Conservation (phyloP, 2,113 vertebrate species). For the Cavia porcellus region DNA sequence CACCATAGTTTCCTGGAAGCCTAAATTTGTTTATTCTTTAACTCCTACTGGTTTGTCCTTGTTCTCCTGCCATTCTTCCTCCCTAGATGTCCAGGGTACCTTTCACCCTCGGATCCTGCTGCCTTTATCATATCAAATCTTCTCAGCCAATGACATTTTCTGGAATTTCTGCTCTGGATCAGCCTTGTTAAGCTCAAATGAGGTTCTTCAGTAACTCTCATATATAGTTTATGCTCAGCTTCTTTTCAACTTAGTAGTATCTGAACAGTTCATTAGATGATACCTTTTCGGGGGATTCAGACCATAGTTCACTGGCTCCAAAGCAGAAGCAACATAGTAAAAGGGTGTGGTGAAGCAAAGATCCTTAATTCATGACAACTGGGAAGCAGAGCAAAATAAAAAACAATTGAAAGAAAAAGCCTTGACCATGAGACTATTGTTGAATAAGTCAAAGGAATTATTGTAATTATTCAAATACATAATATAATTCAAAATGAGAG, state of each 20-base stretch:
- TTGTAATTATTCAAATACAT: conserved; percentile 55
- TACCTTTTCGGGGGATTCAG: neutral
- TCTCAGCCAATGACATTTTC: conserved; percentile 5
- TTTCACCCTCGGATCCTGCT: neutral
- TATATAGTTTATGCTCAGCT: conserved; percentile 75
- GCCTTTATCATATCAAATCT: neutral
- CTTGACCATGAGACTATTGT: conserved; percentile 56
- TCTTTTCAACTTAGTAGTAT: conserved; percentile 63
- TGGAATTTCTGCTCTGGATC: neutral
- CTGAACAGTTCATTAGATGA: conserved; percentile 58
- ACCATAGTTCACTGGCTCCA: too few relatives aligned
- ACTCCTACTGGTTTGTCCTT: neutral
- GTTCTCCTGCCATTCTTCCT: neutral
- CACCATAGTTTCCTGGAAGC: too few relatives aligned
- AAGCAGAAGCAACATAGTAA: too few relatives aligned
- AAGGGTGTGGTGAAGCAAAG: too few relatives aligned
- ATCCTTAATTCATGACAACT: too few relatives aligned
- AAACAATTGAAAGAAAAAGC: too few relatives aligned
- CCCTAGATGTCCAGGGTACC: neutral
- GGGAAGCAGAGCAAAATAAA: too few relatives aligned
- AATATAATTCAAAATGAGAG: conserved; percentile 53
- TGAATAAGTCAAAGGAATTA: conserved; percentile 66
- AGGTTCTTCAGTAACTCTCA: conserved; percentile 10
- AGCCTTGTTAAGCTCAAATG: neutral
- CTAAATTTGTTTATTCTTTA: neutral